Evolutionary conservation across 2,113 vertebrate species (phyloP), one percentile per base, ranked within the genome.

Genomic region (Indicator indicator): DNA sequence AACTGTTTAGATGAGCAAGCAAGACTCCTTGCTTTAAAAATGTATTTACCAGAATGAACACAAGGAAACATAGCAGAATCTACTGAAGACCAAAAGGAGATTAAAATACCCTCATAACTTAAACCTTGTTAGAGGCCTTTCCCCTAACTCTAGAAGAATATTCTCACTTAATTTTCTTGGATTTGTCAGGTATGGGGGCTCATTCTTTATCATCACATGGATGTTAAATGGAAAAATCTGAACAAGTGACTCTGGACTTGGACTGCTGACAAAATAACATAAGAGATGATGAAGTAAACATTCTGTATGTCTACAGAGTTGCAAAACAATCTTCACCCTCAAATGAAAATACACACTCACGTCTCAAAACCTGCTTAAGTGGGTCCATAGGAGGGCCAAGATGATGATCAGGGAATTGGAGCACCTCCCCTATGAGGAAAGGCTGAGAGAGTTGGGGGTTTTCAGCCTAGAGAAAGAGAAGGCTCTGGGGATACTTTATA

Each of bases 271-370:
- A 60, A 88, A 94, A 74, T 55, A 86, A 80, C 60, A 83, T 33
- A 73, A 5, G 13, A 83, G 80, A 94, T 62, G 50, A 71, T 73
- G 88, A 93, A 85, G 44, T 48, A 95, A 94, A 92, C 26, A 67
- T 58, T 65, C 75, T 73, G 27, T 86, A 38, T 69, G 71, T 69
- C 90, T 91, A 73, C 90, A 73, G 68, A 85, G 40, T 5, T 86
- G 88, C 63, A 92, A 86, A 90, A 79, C 86, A 86, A 88, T 58
- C 83, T 76, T 50, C 62, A 88, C 36, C n/a, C 75, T 70, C 71
- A 93, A 92, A 44, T 83, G n/a, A 69, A 91, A 79, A 74, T 93
- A 55, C 91, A 55, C 24, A n/a, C 58, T 70, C 46, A 70, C 64
- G 40, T 67, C 30, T 76, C 65, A 59, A 83, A 90, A n/a, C 7